phyloP scores from a whole-genome alignment of 2,888 invertebrate species.

The Eilema depressum region DNA sequence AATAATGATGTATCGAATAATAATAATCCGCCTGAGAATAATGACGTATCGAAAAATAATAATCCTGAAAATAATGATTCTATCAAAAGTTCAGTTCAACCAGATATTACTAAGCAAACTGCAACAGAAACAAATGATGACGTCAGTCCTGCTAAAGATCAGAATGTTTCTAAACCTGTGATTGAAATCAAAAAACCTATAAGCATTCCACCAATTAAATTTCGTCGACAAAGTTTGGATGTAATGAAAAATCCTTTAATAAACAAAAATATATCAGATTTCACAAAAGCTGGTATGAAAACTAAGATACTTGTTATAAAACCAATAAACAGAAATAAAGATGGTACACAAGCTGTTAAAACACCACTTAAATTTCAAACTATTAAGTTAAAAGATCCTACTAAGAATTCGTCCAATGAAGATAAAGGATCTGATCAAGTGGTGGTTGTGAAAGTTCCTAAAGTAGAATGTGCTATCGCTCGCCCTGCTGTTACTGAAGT shows the following conservation, averaged over 20 bases:
- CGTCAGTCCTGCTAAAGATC: slow-evolving; percentile 26
- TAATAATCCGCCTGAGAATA: not conserved
- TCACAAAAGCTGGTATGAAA: slow-evolving; percentile 80
- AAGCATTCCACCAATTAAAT: slow-evolving; percentile 72
- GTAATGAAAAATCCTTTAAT: slow-evolving; percentile 79
- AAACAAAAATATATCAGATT: slow-evolving; percentile 77
- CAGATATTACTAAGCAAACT: slow-evolving; percentile 35
- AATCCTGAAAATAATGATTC: slow-evolving; percentile 15
- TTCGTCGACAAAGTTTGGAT: slow-evolving; percentile 76
- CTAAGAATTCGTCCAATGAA: slow-evolving; percentile 62
- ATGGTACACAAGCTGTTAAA: slow-evolving; percentile 63
- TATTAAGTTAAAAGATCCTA: slow-evolving; percentile 91
- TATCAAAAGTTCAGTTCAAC: slow-evolving; percentile 4
- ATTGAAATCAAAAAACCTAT: slow-evolving; percentile 55
- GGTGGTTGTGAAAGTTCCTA: slow-evolving; percentile 78
- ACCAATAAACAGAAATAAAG: slow-evolving; percentile 77
- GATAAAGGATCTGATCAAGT: slow-evolving; percentile 73
- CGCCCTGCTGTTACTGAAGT: slow-evolving; percentile 48
- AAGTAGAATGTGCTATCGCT: slow-evolving; percentile 67
- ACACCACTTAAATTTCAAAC: slow-evolving; percentile 78
- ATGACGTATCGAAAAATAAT: slow-evolving; percentile 19
- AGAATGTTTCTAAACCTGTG: slow-evolving; percentile 36
- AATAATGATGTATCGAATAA: slow-evolving; percentile 21
- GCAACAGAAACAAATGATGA: slow-evolving; percentile 18
- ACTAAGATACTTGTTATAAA: slow-evolving; percentile 83